Conservation (phyloP, 2,888 invertebrate species). For the Calameuta pallipes region DNA sequence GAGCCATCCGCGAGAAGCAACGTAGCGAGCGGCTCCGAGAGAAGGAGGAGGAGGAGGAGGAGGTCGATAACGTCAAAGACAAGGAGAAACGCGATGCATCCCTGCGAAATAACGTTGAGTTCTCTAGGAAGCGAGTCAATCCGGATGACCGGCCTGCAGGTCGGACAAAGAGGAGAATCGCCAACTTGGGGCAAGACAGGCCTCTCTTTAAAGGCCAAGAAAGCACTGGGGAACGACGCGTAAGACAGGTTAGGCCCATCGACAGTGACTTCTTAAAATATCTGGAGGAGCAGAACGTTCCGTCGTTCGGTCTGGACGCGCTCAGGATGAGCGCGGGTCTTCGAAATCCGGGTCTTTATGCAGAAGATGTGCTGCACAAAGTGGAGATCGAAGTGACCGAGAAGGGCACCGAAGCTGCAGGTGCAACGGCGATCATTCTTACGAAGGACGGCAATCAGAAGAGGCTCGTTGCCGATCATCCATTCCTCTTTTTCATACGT, state of each 20-base stretch:
- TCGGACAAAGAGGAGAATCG: background rate
- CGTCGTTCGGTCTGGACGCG: conserved; percentile 51
- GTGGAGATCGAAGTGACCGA: conserved; percentile 76
- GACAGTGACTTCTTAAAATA: conserved; percentile 46
- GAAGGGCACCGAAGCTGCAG: conserved; percentile 78
- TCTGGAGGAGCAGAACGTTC: conserved; percentile 39
- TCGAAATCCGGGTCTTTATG: conserved; percentile 73
- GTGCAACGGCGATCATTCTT: conserved; percentile 72
- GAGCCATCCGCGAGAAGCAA: conserved; percentile 1
- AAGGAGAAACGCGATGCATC: background rate
- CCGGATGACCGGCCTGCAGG: background rate
- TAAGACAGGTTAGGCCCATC: conserved; percentile 45
- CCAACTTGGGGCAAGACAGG: conserved; percentile 17
- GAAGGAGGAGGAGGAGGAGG: background rate
- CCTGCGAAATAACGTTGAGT: background rate
- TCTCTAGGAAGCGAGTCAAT: background rate
- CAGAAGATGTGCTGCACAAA: conserved; percentile 75
- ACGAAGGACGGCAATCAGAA: conserved; percentile 69
- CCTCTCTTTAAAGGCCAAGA: conserved; percentile 17
- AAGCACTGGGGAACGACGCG: conserved; percentile 45
- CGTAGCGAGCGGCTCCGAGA: background rate
- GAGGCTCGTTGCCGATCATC: conserved; percentile 72
- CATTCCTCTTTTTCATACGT: conserved; percentile 80
- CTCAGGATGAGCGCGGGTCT: conserved; percentile 57
- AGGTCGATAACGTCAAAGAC: conserved; percentile 5